phyloP scores from a whole-genome alignment of 2,797 vertebrate species.

The Todus mexicanus region DNA sequence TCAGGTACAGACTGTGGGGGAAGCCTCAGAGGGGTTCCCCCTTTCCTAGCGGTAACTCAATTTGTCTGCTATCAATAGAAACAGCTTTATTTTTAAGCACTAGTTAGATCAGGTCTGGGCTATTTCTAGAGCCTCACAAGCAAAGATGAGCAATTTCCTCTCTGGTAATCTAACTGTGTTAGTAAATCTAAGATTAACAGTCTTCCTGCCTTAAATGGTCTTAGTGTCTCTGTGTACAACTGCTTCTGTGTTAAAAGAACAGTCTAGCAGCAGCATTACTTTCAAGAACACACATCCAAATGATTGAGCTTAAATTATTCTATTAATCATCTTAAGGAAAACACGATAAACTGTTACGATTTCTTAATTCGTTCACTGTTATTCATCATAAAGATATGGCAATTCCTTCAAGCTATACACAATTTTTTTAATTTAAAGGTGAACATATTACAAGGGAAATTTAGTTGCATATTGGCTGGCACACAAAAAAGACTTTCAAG shows the following conservation, averaged over 20 bases:
- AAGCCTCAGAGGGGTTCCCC: not conserved
- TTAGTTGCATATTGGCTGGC: not conserved
- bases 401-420: not conserved
- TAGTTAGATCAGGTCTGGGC: not conserved
- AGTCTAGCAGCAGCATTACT: not conserved
- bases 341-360: not conserved
- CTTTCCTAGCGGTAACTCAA: not conserved
- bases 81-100: conserved; percentile 34
- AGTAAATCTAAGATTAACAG: conserved; percentile 37
- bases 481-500: conserved; percentile 32
- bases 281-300: not conserved
- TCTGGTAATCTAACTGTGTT: conserved; percentile 25
- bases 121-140: conserved; percentile 37
- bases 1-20: not conserved
- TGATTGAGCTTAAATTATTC: not conserved
- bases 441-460: not conserved
- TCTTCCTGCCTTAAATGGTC: conserved; percentile 14
- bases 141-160: conserved; percentile 27
- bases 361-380: not conserved
- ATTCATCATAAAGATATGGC: not conserved
- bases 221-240: not conserved
- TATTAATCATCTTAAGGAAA: not conserved
- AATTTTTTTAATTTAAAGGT: not conserved
- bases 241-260: not conserved
- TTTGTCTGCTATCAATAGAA: not conserved